Conservation (phyloP, 2,113 vertebrate species). For the Antigone vipio region DNA sequence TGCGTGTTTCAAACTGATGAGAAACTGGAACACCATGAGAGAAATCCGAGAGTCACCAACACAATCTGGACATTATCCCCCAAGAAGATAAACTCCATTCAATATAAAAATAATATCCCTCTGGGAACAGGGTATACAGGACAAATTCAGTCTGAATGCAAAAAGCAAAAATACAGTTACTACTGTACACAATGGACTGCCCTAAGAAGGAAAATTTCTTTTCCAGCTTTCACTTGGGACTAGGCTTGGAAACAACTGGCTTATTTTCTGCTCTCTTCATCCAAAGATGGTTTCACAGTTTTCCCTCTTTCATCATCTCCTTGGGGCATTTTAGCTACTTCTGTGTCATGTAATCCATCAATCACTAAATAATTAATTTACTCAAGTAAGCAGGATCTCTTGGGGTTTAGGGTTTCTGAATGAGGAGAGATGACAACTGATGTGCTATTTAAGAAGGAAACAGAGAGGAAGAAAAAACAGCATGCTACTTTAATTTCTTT, state of each 20-base stretch:
- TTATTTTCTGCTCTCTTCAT: not conserved
- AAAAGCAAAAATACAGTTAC: not conserved
- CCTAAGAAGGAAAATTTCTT: not conserved
- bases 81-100: not conserved
- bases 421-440: slow-evolving; percentile 21
- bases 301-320: slow-evolving; percentile 28
- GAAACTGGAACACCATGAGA: not conserved
- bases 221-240: not conserved
- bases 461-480: not conserved
- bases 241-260: not conserved
- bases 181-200: not conserved
- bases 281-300: not conserved
- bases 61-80: not conserved
- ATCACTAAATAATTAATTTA: slow-evolving; percentile 66
- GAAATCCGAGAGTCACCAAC: not conserved
- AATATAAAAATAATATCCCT: not conserved
- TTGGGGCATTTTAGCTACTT: slow-evolving; percentile 39
- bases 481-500: not conserved
- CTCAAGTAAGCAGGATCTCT: not conserved
- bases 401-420: slow-evolving; percentile 1
- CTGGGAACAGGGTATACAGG: not conserved
- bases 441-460: not conserved
- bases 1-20: not conserved
- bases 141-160: not conserved
- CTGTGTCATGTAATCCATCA: slow-evolving; percentile 36